A percentile compares a stretch with the other conserved stretches of the same genome.
Evolutionary conservation across 2,113 vertebrate genomes (phyloP).

Genomic region (Agapornis roseicollis): DNA sequence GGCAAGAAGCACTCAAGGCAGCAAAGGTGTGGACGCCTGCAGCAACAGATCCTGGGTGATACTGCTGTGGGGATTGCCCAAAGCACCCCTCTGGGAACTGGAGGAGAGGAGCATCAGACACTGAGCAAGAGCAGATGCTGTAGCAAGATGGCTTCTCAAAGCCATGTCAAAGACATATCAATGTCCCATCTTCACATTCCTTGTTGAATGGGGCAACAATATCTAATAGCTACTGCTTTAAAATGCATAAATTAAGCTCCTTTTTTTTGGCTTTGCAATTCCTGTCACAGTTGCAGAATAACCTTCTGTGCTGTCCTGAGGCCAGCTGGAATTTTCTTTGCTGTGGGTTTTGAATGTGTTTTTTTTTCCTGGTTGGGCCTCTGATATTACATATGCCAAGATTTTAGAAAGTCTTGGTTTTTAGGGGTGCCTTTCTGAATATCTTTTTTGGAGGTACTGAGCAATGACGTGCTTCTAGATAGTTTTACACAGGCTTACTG

Average conservation of each 20-base stretch:
- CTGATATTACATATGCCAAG: background rate
- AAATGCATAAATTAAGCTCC: background rate
- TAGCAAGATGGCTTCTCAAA: background rate
- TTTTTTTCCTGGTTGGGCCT: background rate
- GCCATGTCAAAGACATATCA: no score
- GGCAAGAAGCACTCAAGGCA: background rate
- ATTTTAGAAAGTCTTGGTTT: background rate
- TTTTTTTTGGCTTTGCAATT: background rate
- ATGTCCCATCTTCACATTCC: background rate
- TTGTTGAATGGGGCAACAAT: rapidly evolving
- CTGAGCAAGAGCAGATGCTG: background rate
- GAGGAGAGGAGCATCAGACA: background rate
- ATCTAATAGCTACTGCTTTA: background rate
- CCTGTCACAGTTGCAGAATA: background rate
- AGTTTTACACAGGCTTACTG: background rate
- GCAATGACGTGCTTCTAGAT: background rate
- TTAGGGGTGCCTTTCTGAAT: background rate
- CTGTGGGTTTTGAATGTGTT: background rate
- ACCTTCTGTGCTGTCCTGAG: background rate
- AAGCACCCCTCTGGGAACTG: background rate
- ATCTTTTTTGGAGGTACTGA: background rate
- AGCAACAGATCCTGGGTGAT: background rate
- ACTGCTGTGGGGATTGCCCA: rapidly evolving
- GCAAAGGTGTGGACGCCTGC: background rate
- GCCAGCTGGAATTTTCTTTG: background rate